Evolutionary conservation across 1,140 invertebrate species (phyloP), one percentile per base, ranked within the genome.

Genomic region (Aphelenchoides besseyi): DNA sequence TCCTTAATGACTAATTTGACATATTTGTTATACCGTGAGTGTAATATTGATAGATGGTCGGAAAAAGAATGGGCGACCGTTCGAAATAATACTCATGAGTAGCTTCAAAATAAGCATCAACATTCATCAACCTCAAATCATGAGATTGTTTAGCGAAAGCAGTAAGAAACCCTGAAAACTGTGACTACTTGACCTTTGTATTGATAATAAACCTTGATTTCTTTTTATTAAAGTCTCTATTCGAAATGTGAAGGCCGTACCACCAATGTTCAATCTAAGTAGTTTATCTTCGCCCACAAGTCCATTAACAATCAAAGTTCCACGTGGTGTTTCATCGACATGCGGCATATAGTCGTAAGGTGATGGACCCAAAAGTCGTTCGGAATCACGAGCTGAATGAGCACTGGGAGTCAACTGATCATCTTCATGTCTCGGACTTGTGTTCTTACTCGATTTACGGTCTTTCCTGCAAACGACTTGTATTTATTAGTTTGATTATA

Each of bases 21-120:
- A 23, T 1, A 79, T 69, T 63, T 79, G 78, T 68, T 79, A 79
- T 36, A 79, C 78, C 78, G 18, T 41, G 69, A 18, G 76, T 36
- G 57, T 79, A 79, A 41, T 78, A 79, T 48, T 78, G 74, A 63
- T 79, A 79, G n/a, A 79, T 71, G 41, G 79, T 69, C 59, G 77
- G 74, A 63, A 79, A 79, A 2, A 74, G 54, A 12, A 59, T 68
- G 9, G 79, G 70, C 3, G 76, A 48, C 41, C 78, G 62, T 54
- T 79, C 78, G 59, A 79, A 79, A 59, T 79, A 79, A 29, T 79
- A 81, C 63, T 79, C 78, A 8, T 64, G 55, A n/a, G 73, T 72
- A 23, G 33, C 30, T 29, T 69, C 35, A 36, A 79, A 81, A 54
- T 61, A 81, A 1, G 74, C 78, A 33, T 79, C 78, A 33, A 32